Conservation (phyloP, 2,888 invertebrate genomes). For the Schizotus pectinicornis region DNA sequence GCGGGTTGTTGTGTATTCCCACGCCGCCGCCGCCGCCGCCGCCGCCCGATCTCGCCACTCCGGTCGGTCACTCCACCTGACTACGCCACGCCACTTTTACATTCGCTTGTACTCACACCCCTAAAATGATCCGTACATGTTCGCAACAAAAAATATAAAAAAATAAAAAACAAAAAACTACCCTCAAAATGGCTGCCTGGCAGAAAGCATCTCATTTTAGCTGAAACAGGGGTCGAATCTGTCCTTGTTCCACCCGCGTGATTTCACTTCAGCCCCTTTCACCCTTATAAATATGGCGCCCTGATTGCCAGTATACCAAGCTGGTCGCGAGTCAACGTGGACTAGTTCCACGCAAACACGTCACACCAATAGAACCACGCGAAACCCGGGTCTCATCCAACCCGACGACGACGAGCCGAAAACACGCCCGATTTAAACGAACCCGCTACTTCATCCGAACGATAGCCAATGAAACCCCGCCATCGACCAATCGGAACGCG, state of each 20-base stretch:
- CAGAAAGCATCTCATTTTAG: constrained; percentile 62
- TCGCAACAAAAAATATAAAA: constrained; percentile 54
- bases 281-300: constrained; percentile 63
- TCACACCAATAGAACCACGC: constrained; percentile 36
- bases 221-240: constrained; percentile 59
- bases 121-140: constrained; percentile 59
- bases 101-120: constrained; percentile 57
- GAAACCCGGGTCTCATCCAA: constrained; percentile 32
- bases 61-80: constrained; percentile 36
- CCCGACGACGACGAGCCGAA: constrained; percentile 13
- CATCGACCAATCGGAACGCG: constrained; percentile 45
- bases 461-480: constrained; percentile 37
- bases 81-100: constrained; percentile 48
- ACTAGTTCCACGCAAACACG: constrained; percentile 39
- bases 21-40: constrained; percentile 32
- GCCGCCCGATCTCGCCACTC: constrained; percentile 25
- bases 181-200: constrained; percentile 77
- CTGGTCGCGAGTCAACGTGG: constrained; percentile 57
- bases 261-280: constrained; percentile 61
- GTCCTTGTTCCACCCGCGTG: constrained; percentile 61
- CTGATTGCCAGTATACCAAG: constrained; percentile 62
- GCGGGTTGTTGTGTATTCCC: constrained; percentile 45
- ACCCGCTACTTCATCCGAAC: constrained; percentile 40
- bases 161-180: constrained; percentile 64
- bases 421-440: constrained; percentile 54